Conservation (phyloP, 2,888 invertebrate species). For the Physocephala rufipes region DNA sequence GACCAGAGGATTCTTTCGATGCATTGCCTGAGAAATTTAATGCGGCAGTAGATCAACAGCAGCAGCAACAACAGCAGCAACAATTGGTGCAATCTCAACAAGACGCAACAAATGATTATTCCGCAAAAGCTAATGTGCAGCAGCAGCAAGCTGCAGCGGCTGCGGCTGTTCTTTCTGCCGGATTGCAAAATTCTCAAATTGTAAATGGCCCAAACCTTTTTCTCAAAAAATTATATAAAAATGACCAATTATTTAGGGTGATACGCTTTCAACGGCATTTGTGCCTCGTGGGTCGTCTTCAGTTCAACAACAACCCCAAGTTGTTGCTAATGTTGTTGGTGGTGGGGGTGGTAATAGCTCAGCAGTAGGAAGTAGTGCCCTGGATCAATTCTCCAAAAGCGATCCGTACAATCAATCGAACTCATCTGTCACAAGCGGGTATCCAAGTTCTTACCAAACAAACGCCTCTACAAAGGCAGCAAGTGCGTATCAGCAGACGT, state of each 20-base stretch:
- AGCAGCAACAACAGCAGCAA: conserved; percentile 56
- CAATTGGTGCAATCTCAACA: conserved; percentile 49
- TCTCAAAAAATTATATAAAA: neutral
- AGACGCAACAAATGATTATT: conserved; percentile 59
- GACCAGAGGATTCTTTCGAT: conserved; percentile 67
- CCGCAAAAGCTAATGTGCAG: conserved; percentile 58
- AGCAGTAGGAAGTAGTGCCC: conserved; percentile 51
- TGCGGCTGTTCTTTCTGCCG: conserved; percentile 48
- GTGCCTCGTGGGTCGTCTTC: conserved; percentile 57
- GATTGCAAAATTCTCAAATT: conserved; percentile 63
- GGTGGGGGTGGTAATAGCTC: conserved; percentile 42
- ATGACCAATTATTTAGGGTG: conserved; percentile 50
- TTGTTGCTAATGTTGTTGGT: conserved; percentile 43
- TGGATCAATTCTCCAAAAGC: conserved; percentile 64
- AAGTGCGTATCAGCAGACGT: conserved; percentile 60
- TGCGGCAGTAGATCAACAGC: conserved; percentile 58
- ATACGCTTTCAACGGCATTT: conserved; percentile 60
- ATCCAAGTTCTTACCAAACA: conserved; percentile 63
- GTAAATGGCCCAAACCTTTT: conserved; percentile 46
- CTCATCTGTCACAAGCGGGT: conserved; percentile 53
- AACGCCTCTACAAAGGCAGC: conserved; percentile 57
- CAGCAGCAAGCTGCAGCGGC: conserved; percentile 49
- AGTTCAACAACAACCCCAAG: conserved; percentile 48
- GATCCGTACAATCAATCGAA: conserved; percentile 64
- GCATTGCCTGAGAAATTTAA: conserved; percentile 64